Base-by-base conservation (phyloP, 2,888 invertebrate species). In the Saturnia pavonia region DNA sequence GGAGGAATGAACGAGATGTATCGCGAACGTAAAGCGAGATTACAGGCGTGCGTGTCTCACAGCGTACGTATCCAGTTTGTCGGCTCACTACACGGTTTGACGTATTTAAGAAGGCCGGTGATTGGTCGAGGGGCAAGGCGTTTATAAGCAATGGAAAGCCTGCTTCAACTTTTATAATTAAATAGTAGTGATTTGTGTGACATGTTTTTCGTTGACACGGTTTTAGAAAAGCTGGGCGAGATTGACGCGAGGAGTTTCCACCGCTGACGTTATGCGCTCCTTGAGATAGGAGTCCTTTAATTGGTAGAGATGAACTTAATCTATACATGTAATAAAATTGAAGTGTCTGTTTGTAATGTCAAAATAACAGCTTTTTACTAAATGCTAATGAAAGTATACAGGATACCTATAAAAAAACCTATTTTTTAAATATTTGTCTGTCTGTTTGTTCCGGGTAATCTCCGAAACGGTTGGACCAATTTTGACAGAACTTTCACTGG, bases 141-240 rank as follows among this genome's bases (percentile, higher is more conserved):
- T 40, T 34, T 65, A 78, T 89, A 91, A 82, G 70, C 70, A 78
- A 81, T 86, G 84, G 83, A 89, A 91, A 91, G 90, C 90, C 89
- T 87, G 82, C 54, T 77, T 71, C 76, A 79, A 77, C 79, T 82
- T 81, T 85, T 84, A 80, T 69, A 72, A 72, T 72, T 71, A 71
- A 63, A 34, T 19, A 40, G 65, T 65, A n/a, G 65, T 40, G 34
- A 19, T 65, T 65, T 19, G 65, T 40, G 19, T 65, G 65, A 19
- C n/a, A n/a, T 40, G 65, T 40, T 65, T 65, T 65, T 65, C 65
- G 65, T 65, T 34, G 40, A n/a, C 40, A 9, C 40, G 40, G 8
- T 40, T n/a, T 65, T 65, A 65, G 65, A 16, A 65, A 65, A 65
- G 65, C 65, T 65, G 65, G 65, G 40, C 65, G 65, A 16, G 65